Evolutionary conservation across 2,888 invertebrate species (phyloP), one percentile per base, ranked within the genome.

Genomic region (Belgica antarctica): DNA sequence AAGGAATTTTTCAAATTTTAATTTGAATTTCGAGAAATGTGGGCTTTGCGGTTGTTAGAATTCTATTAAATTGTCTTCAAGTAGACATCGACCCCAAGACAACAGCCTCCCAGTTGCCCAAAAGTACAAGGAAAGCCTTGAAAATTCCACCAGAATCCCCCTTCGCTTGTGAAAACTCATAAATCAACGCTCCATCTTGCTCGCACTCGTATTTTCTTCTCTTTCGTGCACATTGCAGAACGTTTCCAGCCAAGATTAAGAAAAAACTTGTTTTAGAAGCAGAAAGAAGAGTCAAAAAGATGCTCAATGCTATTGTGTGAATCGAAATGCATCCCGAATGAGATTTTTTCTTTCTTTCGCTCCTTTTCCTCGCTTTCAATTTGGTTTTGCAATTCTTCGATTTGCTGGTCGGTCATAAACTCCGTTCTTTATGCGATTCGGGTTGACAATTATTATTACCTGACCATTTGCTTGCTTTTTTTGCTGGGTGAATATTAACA

Each of bases 151-250:
- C 25, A 41, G 63, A 63, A 63, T 36, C 25, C 36, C 63, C 63
- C 63, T 63, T 25, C n/a, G n/a, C 27, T 28, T 27, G 12, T n/a
- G n/a, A 28, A 68, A 68, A 31, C 28, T 22, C 57, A 57, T 68
- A 68, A 57, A 57, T 52, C 57, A 52, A 57, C 31, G 5, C 57
- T 24, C 68, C 24, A n/a, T 68, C 68, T 47, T 28, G 25, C 59
- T 59, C 19, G 2, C 22, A 10, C 10, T 27, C n/a, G n/a, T 19
- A 27, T 59, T 27, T 24, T 22, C 57, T 19, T 68, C 57, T 46
- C 25, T 46, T 10, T 66, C 68, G 8, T 57, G 12, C 68, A 27
- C 28, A 17, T 65, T 17, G 27, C 8, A 12, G 12, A 66, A 66
- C 25, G 47, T 66, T 28, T 28, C 15, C 57, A 12, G 22, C 17